These are phyloP conservation scores for Lepidurus apus DNA, from an alignment of 1,140 invertebrate species.

Conservation along the genomic window DNA sequence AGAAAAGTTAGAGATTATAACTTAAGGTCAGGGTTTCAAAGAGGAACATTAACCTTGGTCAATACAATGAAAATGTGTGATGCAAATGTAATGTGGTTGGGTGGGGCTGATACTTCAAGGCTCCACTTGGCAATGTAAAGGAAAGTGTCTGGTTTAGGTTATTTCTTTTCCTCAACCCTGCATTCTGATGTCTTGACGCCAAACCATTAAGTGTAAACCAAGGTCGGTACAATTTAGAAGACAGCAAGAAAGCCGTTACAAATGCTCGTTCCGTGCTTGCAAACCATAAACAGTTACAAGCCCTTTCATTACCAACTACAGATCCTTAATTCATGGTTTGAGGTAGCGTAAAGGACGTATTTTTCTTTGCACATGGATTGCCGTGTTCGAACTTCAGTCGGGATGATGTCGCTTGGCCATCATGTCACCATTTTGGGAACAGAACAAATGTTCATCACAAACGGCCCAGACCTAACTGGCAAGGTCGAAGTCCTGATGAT, in stretches of 20 bases:
- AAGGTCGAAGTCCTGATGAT: no score
- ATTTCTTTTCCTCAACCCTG: not conserved
- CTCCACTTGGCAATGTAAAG: constrained; percentile 9
- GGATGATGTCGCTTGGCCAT: no score
- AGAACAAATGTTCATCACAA: no score
- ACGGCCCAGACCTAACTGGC: no score
- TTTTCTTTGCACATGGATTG: no score
- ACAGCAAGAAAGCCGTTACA: not conserved
- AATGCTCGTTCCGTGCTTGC: not conserved
- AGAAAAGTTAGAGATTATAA: not conserved
- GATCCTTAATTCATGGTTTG: not conserved
- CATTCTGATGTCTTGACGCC: not conserved
- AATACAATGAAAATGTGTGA: not conserved
- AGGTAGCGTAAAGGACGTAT: not conserved
- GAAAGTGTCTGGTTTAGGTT: not conserved
- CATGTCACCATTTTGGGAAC: no score
- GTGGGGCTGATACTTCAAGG: constrained; percentile 20
- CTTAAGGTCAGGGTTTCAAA: constrained; percentile 7
- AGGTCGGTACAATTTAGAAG: not conserved
- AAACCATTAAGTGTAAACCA: not conserved
- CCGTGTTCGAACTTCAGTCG: no score
- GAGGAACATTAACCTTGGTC: not conserved
- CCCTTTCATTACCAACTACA: not conserved
- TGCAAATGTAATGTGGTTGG: not conserved
- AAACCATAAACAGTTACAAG: not conserved